Evolutionary conservation across 2,113 vertebrate genomes (phyloP).

Genomic region (Cettia cetti): DNA sequence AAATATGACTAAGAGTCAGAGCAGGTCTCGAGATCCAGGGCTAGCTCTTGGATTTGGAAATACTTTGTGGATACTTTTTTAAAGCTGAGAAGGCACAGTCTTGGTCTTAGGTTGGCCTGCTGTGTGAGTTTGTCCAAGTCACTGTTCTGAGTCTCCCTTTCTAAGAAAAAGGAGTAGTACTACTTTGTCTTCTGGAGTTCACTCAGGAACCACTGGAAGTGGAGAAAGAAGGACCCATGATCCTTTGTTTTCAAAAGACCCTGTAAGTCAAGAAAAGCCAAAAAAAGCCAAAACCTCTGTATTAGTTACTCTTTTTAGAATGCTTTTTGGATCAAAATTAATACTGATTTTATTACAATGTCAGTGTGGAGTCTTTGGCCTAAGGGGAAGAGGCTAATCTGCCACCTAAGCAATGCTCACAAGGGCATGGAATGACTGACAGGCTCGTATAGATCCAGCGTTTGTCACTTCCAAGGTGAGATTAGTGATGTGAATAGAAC

Average conservation of each 20-base stretch:
- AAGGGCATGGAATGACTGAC: not conserved
- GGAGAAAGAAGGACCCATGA: not conserved
- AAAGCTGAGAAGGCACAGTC: not conserved
- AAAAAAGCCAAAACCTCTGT: not conserved
- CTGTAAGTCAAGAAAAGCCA: not conserved
- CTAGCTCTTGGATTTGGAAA: not conserved
- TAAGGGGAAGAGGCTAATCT: not conserved
- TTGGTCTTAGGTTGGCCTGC: not conserved
- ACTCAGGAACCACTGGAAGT: not conserved
- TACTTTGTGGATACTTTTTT: not conserved
- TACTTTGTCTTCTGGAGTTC: not conserved
- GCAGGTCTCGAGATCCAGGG: not conserved
- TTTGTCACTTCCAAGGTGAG: slow-evolving; percentile 10
- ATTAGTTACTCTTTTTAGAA: not conserved
- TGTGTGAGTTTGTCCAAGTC: not conserved
- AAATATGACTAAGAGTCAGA: not conserved
- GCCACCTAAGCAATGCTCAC: slow-evolving; percentile 32
- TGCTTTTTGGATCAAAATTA: slow-evolving; percentile 1
- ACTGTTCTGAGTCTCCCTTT: not conserved
- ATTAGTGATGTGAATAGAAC: slow-evolving; percentile 29
- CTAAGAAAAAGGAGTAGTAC: not conserved
- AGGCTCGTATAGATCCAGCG: not conserved
- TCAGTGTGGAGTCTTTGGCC: not conserved
- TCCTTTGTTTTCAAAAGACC: not conserved
- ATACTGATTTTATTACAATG: not conserved